A percentile compares a stretch with the other conserved stretches of the same genome.
Evolutionary conservation across 2,888 invertebrate genomes (phyloP).

Genomic region (Ypsolopha scabrella): DNA sequence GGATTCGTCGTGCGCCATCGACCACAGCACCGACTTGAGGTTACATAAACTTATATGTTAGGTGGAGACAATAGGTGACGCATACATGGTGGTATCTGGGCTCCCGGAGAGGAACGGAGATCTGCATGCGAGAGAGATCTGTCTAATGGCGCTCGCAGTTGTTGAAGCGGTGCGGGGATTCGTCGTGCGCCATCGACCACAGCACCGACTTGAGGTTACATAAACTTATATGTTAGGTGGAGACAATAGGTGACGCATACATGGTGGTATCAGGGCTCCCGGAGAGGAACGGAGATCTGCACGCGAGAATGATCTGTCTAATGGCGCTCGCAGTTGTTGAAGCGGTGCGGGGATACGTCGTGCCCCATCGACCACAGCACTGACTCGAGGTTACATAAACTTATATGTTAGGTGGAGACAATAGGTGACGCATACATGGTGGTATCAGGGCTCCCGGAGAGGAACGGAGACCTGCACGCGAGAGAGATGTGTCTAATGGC

Average conservation of each 20-base stretch:
- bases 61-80: slow-evolving; percentile 93
- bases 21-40: slow-evolving; percentile 89
- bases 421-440: slow-evolving; percentile 95
- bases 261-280: slow-evolving; percentile 94
- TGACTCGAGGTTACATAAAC: slow-evolving; percentile 86
- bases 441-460: slow-evolving; percentile 89
- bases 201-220: slow-evolving; percentile 86
- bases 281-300: slow-evolving; percentile 87
- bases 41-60: too few species aligned
- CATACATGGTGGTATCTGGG: slow-evolving; percentile 92
- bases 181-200: slow-evolving; percentile 89
- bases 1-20: slow-evolving; percentile 91
- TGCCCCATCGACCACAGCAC: slow-evolving; percentile 89
- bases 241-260: slow-evolving; percentile 92
- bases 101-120: slow-evolving; percentile 92
- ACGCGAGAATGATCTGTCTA: slow-evolving; percentile 88
- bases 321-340: slow-evolving; percentile 91
- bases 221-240: too few species aligned
- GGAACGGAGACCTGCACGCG: slow-evolving; percentile 91
- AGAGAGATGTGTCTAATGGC: slow-evolving; percentile 90
- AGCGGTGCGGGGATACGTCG: slow-evolving; percentile 88
- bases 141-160: slow-evolving; percentile 86
- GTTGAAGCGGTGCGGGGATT: slow-evolving; percentile 90
- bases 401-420: slow-evolving; percentile 93
- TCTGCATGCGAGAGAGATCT: slow-evolving; percentile 90